These are phyloP conservation scores for Illadopsis cleaveri DNA, from an alignment of 2,113 vertebrate species.

Conservation along the genomic window DNA sequence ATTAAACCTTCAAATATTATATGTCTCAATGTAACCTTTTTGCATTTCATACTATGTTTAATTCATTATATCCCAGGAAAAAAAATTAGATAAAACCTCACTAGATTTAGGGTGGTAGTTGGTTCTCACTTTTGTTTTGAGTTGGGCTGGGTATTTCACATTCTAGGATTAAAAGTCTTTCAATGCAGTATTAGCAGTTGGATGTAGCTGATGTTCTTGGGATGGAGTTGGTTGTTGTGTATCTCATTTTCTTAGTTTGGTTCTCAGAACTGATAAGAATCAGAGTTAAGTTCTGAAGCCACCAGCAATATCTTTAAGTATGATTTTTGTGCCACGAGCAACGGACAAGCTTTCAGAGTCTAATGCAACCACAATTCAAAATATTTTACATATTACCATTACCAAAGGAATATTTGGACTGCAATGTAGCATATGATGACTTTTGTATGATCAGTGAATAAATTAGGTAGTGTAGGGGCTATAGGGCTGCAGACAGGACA, in stretches of 20 bases:
- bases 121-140: conserved; percentile 24
- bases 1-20: conserved; percentile 85
- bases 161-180: conserved; percentile 20
- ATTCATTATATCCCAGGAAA: conserved; percentile 73
- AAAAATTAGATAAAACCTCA: conserved; percentile 47
- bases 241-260: neutral
- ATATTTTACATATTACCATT: neutral
- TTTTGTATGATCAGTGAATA: neutral
- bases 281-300: neutral
- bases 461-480: too few species aligned
- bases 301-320: neutral
- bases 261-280: neutral
- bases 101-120: conserved; percentile 39
- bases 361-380: neutral
- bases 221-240: neutral
- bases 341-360: neutral
- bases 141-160: neutral
- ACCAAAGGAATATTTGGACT: neutral
- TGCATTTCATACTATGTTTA: conserved; percentile 83
- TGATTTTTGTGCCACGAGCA: neutral
- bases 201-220: neutral
- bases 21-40: conserved; percentile 84
- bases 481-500: too few species aligned
- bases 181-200: neutral
- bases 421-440: neutral